phyloP scores from a whole-genome alignment of 1,140 invertebrate species.

The Zaprionus tsacasi region DNA sequence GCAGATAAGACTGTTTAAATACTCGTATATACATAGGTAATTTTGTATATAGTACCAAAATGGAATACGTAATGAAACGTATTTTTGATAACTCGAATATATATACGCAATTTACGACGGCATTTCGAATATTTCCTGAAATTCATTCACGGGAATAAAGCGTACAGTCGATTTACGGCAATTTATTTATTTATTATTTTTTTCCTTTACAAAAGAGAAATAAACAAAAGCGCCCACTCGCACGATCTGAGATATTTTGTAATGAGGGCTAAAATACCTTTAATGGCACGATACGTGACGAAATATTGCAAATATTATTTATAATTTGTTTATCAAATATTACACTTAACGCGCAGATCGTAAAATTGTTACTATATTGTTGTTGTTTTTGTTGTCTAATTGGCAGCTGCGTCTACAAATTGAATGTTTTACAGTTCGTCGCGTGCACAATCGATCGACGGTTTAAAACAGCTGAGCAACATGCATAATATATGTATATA shows the following conservation, averaged over 20 bases:
- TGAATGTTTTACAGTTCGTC: constrained; percentile 12
- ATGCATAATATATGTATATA: constrained; percentile 22
- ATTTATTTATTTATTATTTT: neutral
- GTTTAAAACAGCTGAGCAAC: constrained; percentile 39
- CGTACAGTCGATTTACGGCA: neutral
- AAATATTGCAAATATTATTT: neutral
- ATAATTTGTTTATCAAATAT: constrained; percentile 15
- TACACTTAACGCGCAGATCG: constrained; percentile 5
- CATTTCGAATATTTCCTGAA: neutral
- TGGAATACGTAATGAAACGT: neutral
- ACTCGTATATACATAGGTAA: neutral
- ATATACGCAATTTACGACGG: neutral
- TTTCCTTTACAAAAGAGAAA: neutral
- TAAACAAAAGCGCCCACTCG: neutral
- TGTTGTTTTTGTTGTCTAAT: constrained; percentile 14
- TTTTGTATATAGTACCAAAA: neutral
- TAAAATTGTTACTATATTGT: neutral
- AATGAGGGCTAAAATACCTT: neutral
- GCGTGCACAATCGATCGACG: constrained; percentile 21
- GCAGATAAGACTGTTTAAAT: constrained; percentile 1
- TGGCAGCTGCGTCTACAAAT: constrained; percentile 31
- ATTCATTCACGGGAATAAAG: neutral
- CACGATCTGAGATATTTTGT: neutral
- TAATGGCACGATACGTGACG: neutral
- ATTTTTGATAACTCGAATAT: neutral